Conservation (phyloP, 2,113 vertebrate species). For the Hippocampus guttulatus region DNA sequence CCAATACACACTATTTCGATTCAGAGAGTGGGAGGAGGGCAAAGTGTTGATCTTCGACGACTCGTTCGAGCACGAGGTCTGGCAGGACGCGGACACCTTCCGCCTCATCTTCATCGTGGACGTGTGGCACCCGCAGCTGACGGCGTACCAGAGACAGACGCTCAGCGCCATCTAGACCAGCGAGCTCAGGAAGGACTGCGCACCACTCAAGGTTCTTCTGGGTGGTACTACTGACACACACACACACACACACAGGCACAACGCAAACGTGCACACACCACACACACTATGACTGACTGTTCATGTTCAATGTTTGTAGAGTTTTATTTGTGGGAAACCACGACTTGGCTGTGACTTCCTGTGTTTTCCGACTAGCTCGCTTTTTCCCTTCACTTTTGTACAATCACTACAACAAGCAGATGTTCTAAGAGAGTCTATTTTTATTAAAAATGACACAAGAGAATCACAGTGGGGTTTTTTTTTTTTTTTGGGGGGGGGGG, state of each 20-base stretch:
- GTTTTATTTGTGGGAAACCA: background rate
- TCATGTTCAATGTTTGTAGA: background rate
- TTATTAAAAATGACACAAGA: constrained; percentile 44
- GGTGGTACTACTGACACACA: constrained; percentile 43
- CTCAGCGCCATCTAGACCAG: constrained; percentile 53
- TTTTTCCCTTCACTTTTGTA: constrained; percentile 40
- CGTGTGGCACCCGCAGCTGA: constrained; percentile 65
- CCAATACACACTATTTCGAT: too few relatives aligned
- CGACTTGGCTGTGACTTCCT: background rate
- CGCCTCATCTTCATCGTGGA: constrained; percentile 69
- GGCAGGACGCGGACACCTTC: constrained; percentile 56
- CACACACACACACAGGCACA: background rate
- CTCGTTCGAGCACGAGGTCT: constrained; percentile 69
- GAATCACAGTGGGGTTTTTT: background rate
- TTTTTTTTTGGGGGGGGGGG: background rate
- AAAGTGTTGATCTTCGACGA: constrained; percentile 65
- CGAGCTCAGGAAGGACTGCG: background rate
- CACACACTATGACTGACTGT: background rate
- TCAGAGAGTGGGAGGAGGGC: constrained; percentile 62
- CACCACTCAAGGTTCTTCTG: constrained; percentile 17
- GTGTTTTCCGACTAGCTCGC: background rate
- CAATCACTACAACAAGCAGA: constrained; percentile 16
- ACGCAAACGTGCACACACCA: background rate
- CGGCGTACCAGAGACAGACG: constrained; percentile 48
- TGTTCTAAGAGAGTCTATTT: constrained; percentile 48